Evolutionary conservation across 2,113 vertebrate genomes (phyloP), one percentile per base, ranked within the genome.

Genomic region (Atherinomorus stipes): DNA sequence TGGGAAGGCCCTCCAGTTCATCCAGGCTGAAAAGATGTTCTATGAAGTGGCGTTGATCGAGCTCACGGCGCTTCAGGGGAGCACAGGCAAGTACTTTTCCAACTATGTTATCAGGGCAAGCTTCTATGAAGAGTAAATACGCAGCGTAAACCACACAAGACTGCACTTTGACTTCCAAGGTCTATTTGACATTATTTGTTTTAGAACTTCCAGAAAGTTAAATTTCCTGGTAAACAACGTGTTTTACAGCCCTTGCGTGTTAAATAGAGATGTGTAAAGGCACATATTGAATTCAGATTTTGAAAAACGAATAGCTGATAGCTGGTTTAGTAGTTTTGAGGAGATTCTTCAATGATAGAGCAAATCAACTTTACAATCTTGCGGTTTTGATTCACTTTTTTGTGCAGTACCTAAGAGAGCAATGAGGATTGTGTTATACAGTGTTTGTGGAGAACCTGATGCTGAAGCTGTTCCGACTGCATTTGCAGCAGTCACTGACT

Each of bases 11-110:
- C 90, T 89, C 18, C 62, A 74, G 92, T 94, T 96, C 93, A 93
- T 88, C 85, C 90, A 90, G 49, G 88, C 93, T 26, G 94, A 94
- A 73, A 95, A 94, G 88, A 94, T 94, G 93, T 94, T 94, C 92
- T 94, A 94, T 54, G 89, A 92, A 64, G 93, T 94, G 90, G 90
- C 91, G 64, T 67, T 92, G 89, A 90, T 93, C 63, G 87, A 93
- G 75, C 94, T 94, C 83, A 85, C 89, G 0, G 88, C 90, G 85
- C 81, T 92, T 21, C 89, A 77, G 38, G 87, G 92, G 37, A 84
- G 74, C 70, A 82, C 94, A 94, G 94, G 95, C 91, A 94, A 95
- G 94, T 95, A 62, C 37, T 61, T 50, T 47, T 67, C 18, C 28
- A 31, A 26, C 38, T 21, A 54, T 15, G 2, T 11, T 70, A 40